Percentiles rank a stretch among this genome's conserved stretches.
These are phyloP conservation scores for Stenotaenia linearis DNA, from an alignment of 2,888 invertebrate genomes.

Conservation along the genomic window DNA sequence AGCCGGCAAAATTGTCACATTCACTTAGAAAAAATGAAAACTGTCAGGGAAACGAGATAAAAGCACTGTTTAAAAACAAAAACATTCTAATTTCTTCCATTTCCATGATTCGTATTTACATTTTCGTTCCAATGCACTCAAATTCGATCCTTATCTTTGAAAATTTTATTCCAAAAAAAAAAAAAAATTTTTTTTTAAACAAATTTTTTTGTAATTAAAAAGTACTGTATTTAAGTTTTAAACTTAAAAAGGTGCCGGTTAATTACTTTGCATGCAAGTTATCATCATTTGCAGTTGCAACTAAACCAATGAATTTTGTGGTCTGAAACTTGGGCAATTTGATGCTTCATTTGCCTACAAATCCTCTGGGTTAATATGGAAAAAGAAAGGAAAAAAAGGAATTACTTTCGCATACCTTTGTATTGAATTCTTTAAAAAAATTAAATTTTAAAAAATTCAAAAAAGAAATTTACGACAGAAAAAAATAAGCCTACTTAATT, in stretches of 20 bases:
- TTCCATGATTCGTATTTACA: too few relatives aligned
- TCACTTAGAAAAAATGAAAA: neutral
- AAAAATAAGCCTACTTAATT: neutral
- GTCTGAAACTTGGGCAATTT: neutral
- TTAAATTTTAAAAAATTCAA: neutral
- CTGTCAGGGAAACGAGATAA: too few relatives aligned
- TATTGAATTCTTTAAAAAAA: neutral
- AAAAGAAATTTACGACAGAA: neutral
- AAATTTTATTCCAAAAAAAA: too few relatives aligned
- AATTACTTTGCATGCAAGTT: slow-evolving; percentile 1
- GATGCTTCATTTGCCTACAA: slow-evolving; percentile 12
- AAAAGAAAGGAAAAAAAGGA: neutral
- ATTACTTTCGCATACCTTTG: neutral
- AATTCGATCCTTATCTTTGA: too few relatives aligned
- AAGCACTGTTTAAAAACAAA: too few relatives aligned
- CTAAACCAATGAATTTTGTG: slow-evolving; percentile 3
- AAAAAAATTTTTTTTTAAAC: too few relatives aligned
- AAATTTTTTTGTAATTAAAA: neutral
- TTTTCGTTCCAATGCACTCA: too few relatives aligned
- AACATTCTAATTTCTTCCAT: too few relatives aligned
- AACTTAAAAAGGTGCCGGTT: neutral
- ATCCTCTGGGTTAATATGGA: slow-evolving; percentile 9
- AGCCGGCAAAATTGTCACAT: neutral
- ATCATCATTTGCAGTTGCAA: slow-evolving; percentile 8
- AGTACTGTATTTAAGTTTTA: neutral